Base-by-base conservation (phyloP, 1,140 invertebrate species). In the Sweltsa coloradensis region DNA sequence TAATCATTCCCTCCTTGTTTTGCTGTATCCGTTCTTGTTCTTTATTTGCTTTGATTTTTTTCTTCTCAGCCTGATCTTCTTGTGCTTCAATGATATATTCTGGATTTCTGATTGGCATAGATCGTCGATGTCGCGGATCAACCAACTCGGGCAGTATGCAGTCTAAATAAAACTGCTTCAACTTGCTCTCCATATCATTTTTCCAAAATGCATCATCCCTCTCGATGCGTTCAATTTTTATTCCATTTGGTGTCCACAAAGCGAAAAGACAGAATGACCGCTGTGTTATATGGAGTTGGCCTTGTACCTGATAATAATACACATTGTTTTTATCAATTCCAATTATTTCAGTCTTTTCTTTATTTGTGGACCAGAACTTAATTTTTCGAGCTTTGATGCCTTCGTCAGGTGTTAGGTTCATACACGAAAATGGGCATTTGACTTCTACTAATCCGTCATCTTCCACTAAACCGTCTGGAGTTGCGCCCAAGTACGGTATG, bases 141-240 rank as follows among this genome's bases (percentile, higher is more conserved):
- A 65, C 31, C 7, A 62, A 57, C 56, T 63, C 61, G 1, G 58
- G 57, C 13, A 62, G 34, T 18, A 65, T 22, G 40, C 58, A 61
- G 7, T 59, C 45, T 9, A 39, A 46, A 44, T 60, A 61, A 54
- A 65, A 63, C 13, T n/a, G 18, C 6, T 11, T 42, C n/a, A 65
- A 45, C 16, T 53, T 40, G 0, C 23, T 6, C 23, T 41, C n/a
- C 53, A 60, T 55, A n/a, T 52, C 51, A n/a, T 34, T 31, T 26
- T 47, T 24, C 57, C 53, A 57, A 42, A 60, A 60, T 5, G 19
- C 9, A 34, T 57, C 52, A 21, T 60, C 55, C 49, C 44, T 37
- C 18, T 49, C 22, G n/a, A 59, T 29, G 23, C 13, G 14, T 11
- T 51, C 16, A 3, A 37, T 19, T 46, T 51, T 44, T 6, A 44